A percentile compares a stretch with the other conserved stretches of the same genome.
phyloP scores from a whole-genome alignment of 2,113 vertebrate genomes.

The Pseudopodoces humilis region DNA sequence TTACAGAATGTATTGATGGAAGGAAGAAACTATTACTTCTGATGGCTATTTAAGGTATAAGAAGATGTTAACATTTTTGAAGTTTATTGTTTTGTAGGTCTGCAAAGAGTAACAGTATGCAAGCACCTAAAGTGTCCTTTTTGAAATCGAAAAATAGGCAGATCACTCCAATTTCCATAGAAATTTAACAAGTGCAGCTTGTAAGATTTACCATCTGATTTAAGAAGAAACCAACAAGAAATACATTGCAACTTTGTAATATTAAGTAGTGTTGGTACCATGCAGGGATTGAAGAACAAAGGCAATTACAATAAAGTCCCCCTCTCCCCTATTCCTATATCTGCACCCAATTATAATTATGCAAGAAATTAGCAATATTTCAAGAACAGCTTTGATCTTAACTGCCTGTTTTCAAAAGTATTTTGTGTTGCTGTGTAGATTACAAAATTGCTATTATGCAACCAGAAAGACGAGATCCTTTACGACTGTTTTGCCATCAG shows the following conservation, averaged over 20 bases:
- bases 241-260: neutral
- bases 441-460: neutral
- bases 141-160: neutral
- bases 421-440: neutral
- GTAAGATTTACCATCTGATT: neutral
- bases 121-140: neutral
- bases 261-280: neutral
- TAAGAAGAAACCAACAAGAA: neutral
- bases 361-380: neutral
- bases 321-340: neutral
- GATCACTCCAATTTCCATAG: neutral
- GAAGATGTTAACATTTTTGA: neutral
- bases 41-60: accelerated
- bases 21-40: neutral
- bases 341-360: neutral
- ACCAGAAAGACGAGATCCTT: neutral
- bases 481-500: accelerated
- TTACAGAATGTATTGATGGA: neutral
- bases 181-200: neutral
- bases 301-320: accelerated
- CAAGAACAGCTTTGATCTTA: neutral
- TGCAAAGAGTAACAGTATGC: neutral
- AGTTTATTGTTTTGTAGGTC: neutral
- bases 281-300: neutral
- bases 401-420: neutral